Conservation (phyloP, 2,113 vertebrate genomes). For the Sander vitreus region DNA sequence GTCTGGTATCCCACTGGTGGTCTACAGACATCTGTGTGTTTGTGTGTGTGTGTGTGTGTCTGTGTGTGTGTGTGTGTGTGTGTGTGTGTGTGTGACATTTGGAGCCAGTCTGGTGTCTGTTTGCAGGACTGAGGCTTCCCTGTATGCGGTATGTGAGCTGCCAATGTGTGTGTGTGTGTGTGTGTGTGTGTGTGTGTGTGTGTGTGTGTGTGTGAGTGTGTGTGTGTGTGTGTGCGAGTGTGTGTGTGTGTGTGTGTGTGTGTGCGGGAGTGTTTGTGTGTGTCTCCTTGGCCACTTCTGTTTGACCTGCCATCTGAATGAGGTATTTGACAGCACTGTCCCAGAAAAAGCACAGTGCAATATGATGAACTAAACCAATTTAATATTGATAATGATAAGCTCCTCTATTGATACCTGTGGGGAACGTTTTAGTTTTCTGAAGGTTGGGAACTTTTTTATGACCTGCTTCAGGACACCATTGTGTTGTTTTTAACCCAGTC, state of each 20-base stretch:
- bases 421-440: slow-evolving; percentile 16
- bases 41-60: slow-evolving; percentile 12
- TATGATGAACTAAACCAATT: slow-evolving; percentile 45
- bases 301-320: slow-evolving; percentile 60
- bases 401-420: slow-evolving; percentile 29
- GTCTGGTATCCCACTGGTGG: slow-evolving; percentile 50
- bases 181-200: slow-evolving; percentile 19
- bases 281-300: slow-evolving; percentile 32
- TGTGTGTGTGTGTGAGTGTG: slow-evolving; percentile 12
- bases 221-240: slow-evolving; percentile 23
- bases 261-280: neutral
- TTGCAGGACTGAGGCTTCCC: slow-evolving; percentile 33
- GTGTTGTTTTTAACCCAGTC: slow-evolving; percentile 15
- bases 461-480: slow-evolving; percentile 5
- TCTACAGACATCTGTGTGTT: slow-evolving; percentile 36
- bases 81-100: slow-evolving; percentile 29
- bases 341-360: slow-evolving; percentile 49
- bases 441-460: slow-evolving; percentile 23
- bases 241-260: slow-evolving; percentile 23
- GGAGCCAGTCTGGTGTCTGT: slow-evolving; percentile 40
- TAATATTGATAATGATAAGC: slow-evolving; percentile 50
- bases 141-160: slow-evolving; percentile 49
- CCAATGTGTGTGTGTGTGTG: slow-evolving; percentile 28
- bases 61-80: slow-evolving; percentile 11
- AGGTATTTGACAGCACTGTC: slow-evolving; percentile 69